Evolutionary conservation across 2,888 invertebrate genomes (phyloP), one percentile per base, ranked within the genome.

Genomic region (Drosophila koepferae): DNA sequence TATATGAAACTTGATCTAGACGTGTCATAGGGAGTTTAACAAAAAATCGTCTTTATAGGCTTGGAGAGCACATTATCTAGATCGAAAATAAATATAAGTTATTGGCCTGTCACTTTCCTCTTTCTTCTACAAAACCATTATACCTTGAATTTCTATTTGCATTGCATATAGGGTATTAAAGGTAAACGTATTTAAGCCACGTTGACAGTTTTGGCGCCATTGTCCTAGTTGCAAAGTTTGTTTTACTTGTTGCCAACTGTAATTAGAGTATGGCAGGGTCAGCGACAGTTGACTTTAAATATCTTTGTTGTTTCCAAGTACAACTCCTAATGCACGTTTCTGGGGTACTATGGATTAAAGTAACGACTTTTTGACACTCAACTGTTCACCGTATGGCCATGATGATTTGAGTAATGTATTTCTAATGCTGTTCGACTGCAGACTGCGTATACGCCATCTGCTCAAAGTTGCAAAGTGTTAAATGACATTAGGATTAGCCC

Each of bases 401-500:
- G 6, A 20, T 44, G 3, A 14, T 41, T 31, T 44, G n/a, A 5
- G 10, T 67, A 56, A 67, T 72, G 60, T 51, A 49, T 41, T 60
- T 66, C 23, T 67, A 18, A 55, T 63, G 53, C 10, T 34, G 14
- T 36, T 28, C n/a, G 8, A n/a, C 14, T 61, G 40, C 8, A 44
- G 5, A 14, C n/a, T 61, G 40, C 16, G 38, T n/a, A 12, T n/a
- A 14, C 2, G 20, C 6, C 43, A 20, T 10, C 53, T 58, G 34
- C 23, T 23, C 23, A 2, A 16, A 34, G 31, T 38, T 36, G 4
- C 10, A 61, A 53, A 23, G 46, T 56, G 31, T 53, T 48, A 63
- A 68, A 40, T 63, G 63, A 18, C 56, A 63, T 68, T 73, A 53
- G 68, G 34, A 43, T 43, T 36, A 20, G 60, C 2, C 2, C 43